These are phyloP conservation scores for Microtus richardsoni DNA, from an alignment of 2,113 vertebrate genomes.

Conservation along the genomic window DNA sequence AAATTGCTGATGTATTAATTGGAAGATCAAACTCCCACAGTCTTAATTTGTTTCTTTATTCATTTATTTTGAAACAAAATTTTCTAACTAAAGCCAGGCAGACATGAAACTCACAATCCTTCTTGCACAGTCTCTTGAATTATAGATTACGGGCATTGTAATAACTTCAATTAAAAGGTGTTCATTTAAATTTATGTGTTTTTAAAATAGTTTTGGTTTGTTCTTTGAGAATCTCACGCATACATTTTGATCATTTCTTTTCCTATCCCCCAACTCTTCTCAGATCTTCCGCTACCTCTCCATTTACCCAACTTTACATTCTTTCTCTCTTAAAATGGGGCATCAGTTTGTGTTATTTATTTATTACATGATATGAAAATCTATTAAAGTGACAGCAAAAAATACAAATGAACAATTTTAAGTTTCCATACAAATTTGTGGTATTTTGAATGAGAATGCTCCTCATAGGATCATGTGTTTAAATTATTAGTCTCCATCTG, in stretches of 20 bases:
- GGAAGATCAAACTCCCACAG: background rate
- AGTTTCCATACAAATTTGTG: background rate
- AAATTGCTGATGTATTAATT: constrained; percentile 1
- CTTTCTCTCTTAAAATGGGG: background rate
- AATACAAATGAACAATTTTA: background rate
- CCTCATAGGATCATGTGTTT: background rate
- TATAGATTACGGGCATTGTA: background rate
- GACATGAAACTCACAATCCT: background rate
- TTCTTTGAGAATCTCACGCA: background rate
- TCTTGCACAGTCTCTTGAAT: background rate
- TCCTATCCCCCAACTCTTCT: background rate
- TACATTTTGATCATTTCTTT: background rate
- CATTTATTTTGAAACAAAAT: background rate
- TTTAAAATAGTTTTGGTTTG: background rate
- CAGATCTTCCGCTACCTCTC: background rate
- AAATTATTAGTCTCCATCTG: background rate
- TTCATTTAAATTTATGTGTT: constrained; percentile 43
- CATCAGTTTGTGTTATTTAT: background rate
- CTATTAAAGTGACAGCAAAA: background rate
- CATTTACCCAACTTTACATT: background rate
- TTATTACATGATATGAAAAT: background rate
- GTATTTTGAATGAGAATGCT: background rate
- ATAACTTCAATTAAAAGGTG: background rate
- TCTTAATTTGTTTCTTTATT: background rate
- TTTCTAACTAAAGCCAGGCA: background rate